A percentile compares a stretch with the other conserved stretches of the same genome.
phyloP scores from a whole-genome alignment of 2,888 invertebrate species.

The Apamea sordens region DNA sequence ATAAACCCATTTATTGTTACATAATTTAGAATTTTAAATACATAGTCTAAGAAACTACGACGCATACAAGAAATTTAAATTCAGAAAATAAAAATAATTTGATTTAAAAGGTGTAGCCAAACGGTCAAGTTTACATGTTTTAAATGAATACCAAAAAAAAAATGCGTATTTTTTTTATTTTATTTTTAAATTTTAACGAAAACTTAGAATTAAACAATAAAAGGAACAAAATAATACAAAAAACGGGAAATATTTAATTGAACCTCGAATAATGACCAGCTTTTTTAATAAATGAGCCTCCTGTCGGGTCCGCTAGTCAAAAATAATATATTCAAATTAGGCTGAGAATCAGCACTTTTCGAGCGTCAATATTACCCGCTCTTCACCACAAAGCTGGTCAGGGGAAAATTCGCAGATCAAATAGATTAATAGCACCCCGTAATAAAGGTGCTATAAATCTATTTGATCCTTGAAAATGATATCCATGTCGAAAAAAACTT shows the following conservation, averaged over 20 bases:
- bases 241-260: not conserved
- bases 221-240: not conserved
- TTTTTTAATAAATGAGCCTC: not conserved
- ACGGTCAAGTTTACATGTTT: not conserved
- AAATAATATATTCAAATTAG: too few relatives aligned
- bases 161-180: not conserved
- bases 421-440: too few relatives aligned
- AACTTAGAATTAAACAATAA: constrained; percentile 1
- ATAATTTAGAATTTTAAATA: constrained; percentile 16
- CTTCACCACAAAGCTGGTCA: not conserved
- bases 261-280: not conserved
- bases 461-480: not conserved
- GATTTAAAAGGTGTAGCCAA: not conserved
- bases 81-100: not conserved
- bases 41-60: constrained; percentile 11
- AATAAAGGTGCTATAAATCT: not conserved
- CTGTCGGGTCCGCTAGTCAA: too few relatives aligned
- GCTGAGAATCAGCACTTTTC: too few relatives aligned
- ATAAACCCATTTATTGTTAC: constrained; percentile 36
- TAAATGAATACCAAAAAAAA: not conserved
- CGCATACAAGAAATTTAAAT: not conserved
- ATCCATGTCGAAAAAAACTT: not conserved
- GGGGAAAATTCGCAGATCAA: too few relatives aligned
- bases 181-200: constrained; percentile 18
- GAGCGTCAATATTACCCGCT: not conserved